Evolutionary conservation across 2,113 vertebrate species (phyloP).

Genomic region (Dipodomys ordii): DNA sequence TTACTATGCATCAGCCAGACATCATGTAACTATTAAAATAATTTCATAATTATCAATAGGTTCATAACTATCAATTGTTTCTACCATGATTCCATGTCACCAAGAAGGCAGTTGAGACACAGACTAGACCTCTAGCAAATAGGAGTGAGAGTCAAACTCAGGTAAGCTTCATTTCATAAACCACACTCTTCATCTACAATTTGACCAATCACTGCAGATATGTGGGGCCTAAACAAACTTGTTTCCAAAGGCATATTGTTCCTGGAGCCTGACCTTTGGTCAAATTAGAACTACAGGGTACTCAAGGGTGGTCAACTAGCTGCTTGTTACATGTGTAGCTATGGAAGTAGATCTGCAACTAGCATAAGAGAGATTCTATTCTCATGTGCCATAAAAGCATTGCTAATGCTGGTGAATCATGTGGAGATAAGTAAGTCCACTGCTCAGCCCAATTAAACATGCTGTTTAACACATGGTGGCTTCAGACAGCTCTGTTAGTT

Average conservation of each 20-base stretch:
- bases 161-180: background rate
- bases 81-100: background rate
- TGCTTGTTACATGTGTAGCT: background rate
- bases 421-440: background rate
- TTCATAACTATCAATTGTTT: background rate
- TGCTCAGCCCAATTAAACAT: slow-evolving; percentile 20
- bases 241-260: background rate
- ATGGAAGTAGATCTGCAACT: background rate
- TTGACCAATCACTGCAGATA: background rate
- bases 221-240: rapidly evolving
- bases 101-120: background rate
- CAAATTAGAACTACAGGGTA: background rate
- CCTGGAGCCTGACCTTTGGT: background rate
- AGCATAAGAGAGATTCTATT: background rate
- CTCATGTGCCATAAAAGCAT: background rate
- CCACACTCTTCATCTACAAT: background rate
- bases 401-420: background rate
- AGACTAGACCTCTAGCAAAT: background rate
- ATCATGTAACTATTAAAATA: background rate
- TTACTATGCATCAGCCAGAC: background rate
- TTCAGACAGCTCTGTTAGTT: slow-evolving; percentile 31
- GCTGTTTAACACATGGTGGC: background rate
- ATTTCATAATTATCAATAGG: background rate
- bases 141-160: background rate
- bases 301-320: background rate